Conservation (phyloP, 2,797 vertebrate genomes). For the Fringilla coelebs region DNA sequence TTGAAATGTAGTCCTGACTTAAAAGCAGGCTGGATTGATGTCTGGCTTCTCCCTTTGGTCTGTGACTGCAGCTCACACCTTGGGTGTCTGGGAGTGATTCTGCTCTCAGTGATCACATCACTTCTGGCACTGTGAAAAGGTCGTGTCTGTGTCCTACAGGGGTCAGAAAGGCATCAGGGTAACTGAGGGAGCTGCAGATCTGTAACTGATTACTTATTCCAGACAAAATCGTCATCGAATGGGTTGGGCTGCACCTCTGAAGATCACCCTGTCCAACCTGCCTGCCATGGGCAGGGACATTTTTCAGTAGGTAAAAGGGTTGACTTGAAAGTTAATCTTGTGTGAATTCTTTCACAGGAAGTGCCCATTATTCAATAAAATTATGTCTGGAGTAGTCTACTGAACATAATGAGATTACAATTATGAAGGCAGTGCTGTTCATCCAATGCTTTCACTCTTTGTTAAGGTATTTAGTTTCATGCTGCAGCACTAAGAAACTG, state of each 20-base stretch:
- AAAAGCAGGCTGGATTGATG: background rate
- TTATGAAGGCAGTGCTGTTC: background rate
- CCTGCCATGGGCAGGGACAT: background rate
- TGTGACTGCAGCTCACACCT: background rate
- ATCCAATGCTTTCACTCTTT: background rate
- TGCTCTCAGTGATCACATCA: background rate
- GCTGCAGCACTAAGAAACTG: background rate
- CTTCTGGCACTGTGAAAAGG: background rate
- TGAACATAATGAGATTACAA: background rate
- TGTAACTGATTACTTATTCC: background rate
- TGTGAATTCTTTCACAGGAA: background rate
- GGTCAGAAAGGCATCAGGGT: background rate
- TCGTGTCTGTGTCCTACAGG: accelerated
- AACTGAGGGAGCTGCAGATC: background rate
- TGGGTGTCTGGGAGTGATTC: background rate
- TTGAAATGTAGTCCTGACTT: background rate
- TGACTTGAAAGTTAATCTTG: background rate
- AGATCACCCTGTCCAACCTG: background rate
- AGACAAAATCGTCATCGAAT: background rate
- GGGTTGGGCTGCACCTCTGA: background rate
- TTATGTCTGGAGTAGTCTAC: background rate
- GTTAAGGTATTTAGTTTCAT: background rate
- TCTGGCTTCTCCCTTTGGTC: background rate
- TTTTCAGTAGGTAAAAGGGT: background rate
- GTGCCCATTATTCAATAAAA: background rate